phyloP scores from a whole-genome alignment of 2,888 invertebrate species.

The Andrena flavipes region DNA sequence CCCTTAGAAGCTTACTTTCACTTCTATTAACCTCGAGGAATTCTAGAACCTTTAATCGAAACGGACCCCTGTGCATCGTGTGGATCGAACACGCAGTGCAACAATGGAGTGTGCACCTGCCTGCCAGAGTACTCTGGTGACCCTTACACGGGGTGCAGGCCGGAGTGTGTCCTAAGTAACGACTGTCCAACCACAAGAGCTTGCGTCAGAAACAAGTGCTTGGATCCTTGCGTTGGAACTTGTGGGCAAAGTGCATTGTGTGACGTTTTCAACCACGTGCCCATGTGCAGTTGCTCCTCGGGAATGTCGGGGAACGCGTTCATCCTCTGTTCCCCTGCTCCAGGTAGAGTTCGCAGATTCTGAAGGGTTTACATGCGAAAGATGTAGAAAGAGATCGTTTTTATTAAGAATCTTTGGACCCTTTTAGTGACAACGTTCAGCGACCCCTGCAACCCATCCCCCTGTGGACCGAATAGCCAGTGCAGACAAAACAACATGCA shows the following conservation, averaged over 20 bases:
- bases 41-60: slow-evolving; percentile 45
- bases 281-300: slow-evolving; percentile 90
- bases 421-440: slow-evolving; percentile 84
- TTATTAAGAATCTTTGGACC: not conserved
- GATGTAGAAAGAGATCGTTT: not conserved
- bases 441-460: slow-evolving; percentile 89
- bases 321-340: slow-evolving; percentile 86
- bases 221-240: slow-evolving; percentile 88
- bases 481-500: slow-evolving; percentile 91
- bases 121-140: slow-evolving; percentile 87
- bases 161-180: slow-evolving; percentile 84
- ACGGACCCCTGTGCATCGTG: slow-evolving; percentile 86
- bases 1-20: slow-evolving; percentile 71
- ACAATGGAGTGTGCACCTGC: slow-evolving; percentile 88
- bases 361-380: not conserved
- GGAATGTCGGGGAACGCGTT: slow-evolving; percentile 91
- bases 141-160: slow-evolving; percentile 85
- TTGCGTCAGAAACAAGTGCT: slow-evolving; percentile 85
- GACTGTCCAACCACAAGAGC: slow-evolving; percentile 84
- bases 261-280: slow-evolving; percentile 90
- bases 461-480: slow-evolving; percentile 93
- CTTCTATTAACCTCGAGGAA: not conserved
- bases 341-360: slow-evolving; percentile 77
- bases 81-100: slow-evolving; percentile 89
- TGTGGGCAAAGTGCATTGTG: slow-evolving; percentile 91